These are phyloP conservation scores for Sebastes flavidus DNA, from an alignment of 2,797 vertebrate species.

Conservation along the genomic window DNA sequence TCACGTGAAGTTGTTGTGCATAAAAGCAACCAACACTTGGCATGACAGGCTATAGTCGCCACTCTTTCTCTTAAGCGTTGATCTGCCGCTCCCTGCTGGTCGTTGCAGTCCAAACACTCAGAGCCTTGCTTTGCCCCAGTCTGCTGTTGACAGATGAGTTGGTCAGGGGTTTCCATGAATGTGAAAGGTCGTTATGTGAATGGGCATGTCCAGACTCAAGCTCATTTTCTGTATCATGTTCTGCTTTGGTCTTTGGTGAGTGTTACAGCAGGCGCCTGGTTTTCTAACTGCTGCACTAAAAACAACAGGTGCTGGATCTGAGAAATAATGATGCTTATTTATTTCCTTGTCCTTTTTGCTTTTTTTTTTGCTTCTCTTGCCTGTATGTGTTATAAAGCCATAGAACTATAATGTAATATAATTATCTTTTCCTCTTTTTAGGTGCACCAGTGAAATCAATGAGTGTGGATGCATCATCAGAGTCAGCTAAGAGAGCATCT, in stretches of 20 bases:
- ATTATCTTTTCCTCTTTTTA: conserved; percentile 85
- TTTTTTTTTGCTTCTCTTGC: conserved; percentile 49
- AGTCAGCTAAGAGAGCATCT: conserved; percentile 81
- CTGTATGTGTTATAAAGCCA: not conserved
- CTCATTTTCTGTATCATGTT: conserved; percentile 49
- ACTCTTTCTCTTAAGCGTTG: conserved; percentile 25
- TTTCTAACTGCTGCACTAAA: conserved; percentile 52
- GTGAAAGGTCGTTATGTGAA: conserved; percentile 40
- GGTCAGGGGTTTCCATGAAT: conserved; percentile 36
- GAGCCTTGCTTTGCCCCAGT: conserved; percentile 29
- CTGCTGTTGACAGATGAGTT: conserved; percentile 32
- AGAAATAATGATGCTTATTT: conserved; percentile 9
- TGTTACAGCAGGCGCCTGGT: conserved; percentile 31
- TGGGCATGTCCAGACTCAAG: conserved; percentile 48
- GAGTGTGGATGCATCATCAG: conserved; percentile 86
- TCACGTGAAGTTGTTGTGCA: conserved; percentile 5
- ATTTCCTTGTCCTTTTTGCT: conserved; percentile 3
- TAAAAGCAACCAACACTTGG: conserved; percentile 36
- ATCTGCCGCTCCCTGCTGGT: conserved; percentile 70
- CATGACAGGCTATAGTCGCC: conserved; percentile 21
- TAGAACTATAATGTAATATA: conserved; percentile 50
- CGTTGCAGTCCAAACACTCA: conserved; percentile 31
- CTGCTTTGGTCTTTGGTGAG: conserved; percentile 68
- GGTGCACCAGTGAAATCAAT: conserved; percentile 93
- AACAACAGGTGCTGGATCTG: conserved; percentile 58